These are phyloP conservation scores for Heliocidaris tuberculata DNA, from an alignment of 35 echinoderm and acorn worm genomes.

Conservation along the genomic window DNA sequence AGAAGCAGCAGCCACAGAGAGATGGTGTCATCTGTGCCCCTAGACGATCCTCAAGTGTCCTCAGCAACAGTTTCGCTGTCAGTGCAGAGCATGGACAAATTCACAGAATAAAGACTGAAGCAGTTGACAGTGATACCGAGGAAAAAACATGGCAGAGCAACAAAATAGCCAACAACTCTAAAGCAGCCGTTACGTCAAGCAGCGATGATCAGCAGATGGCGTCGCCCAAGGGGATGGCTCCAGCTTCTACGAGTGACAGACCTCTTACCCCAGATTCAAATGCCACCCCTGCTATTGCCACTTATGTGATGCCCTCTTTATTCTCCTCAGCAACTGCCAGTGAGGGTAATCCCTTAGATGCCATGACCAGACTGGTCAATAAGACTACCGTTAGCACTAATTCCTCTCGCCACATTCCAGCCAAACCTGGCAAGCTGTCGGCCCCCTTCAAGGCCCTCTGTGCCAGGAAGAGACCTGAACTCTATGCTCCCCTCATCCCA, in stretches of 20 bases:
- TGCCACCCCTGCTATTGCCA: not conserved
- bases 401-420: constrained; percentile 48
- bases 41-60: constrained; percentile 19
- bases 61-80: not conserved
- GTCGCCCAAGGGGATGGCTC: not conserved
- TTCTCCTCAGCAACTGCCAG: constrained; percentile 17
- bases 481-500: constrained; percentile 30
- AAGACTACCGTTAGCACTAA: constrained; percentile 31
- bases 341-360: constrained; percentile 42
- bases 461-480: constrained; percentile 29
- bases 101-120: constrained; percentile 32
- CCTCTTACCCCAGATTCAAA: not conserved
- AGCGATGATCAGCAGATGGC: not conserved
- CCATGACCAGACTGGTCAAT: constrained; percentile 38
- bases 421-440: constrained; percentile 20
- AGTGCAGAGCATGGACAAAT: constrained; percentile 36
- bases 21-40: constrained; percentile 43
- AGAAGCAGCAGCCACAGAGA: not conserved
- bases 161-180: not conserved
- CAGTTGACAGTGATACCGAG: not conserved
- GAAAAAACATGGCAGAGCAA: not conserved
- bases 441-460: constrained; percentile 30
- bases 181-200: not conserved
- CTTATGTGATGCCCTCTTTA: constrained; percentile 17
- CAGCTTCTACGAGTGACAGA: not conserved